Evolutionary conservation across 2,888 invertebrate species (phyloP), one percentile per base, ranked within the genome.

Genomic region (Stenoptilia bipunctidactyla): DNA sequence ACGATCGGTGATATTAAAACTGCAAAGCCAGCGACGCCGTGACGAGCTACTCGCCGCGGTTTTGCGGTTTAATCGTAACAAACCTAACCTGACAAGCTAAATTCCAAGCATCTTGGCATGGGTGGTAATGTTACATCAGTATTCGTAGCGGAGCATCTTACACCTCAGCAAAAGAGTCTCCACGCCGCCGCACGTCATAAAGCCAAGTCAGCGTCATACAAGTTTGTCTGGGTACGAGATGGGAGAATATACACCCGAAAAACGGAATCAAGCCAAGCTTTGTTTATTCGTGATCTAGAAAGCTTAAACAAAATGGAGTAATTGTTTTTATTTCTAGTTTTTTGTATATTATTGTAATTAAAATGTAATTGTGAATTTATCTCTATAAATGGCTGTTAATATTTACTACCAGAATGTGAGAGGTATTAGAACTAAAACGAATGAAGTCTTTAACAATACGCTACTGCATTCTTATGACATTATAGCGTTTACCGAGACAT

Each of bases 71-170:
- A 20, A 20, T 12, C 13, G 13, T 6, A 30, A 12, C 30, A 12
- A 30, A 30, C 13, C 13, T n/a, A 12, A 30, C 30, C 20, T 20
- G 30, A 30, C 6, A 30, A 30, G 30, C 30, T 30, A 3, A 30
- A 30, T 10, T 8, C 30, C 6, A 10, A 30, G 30, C 30, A 8
- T 4, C 13, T 30, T 12, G 30, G 30, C 13, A 27, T 35, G 10
- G 35, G 39, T 12, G 39, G 35, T 25, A 8, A 15, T 13, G 5
- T n/a, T 14, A 12, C 15, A 6, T 15, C 35, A 2, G 39, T 39
- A 14, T 39, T 35, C 35, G 39, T 39, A 15, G 25, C 39, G 13
- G 39, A 39, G 39, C 39, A 39, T 6, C 27, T 39, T 1, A 39
- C 39, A 13, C 25, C 39, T 1, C n/a, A 10, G 13, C 10, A 30